These are phyloP conservation scores for Octodonta nipae DNA, from an alignment of 2,888 invertebrate species.

Conservation along the genomic window DNA sequence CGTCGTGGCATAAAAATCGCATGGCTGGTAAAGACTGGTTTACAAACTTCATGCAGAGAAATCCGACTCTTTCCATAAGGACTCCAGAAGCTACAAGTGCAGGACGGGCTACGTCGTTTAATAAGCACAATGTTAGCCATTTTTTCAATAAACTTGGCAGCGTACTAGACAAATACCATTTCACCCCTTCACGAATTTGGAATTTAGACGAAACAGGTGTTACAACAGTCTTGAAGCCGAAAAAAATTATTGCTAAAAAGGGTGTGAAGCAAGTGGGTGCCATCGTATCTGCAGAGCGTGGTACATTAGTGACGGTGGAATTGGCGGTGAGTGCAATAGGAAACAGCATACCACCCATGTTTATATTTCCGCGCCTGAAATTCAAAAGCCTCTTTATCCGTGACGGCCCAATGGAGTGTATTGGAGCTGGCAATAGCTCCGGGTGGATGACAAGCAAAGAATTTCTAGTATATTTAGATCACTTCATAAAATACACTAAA, in stretches of 20 bases:
- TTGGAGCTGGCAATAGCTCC: slow-evolving; percentile 11
- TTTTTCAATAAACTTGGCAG: slow-evolving; percentile 9
- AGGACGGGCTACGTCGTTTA: slow-evolving; percentile 5
- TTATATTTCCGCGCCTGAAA: slow-evolving; percentile 19
- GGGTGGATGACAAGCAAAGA: slow-evolving; percentile 15
- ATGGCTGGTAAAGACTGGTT: slow-evolving; percentile 9
- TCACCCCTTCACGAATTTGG: slow-evolving; percentile 4
- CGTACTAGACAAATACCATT: slow-evolving; percentile 4
- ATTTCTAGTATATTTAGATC: neutral
- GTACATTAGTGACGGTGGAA: slow-evolving; percentile 19
- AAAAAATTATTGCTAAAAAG: neutral
- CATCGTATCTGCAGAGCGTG: no score
- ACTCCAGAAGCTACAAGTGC: slow-evolving; percentile 5
- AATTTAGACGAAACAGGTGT: slow-evolving; percentile 6
- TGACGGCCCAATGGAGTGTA: slow-evolving; percentile 9
- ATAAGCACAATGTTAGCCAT: slow-evolving; percentile 7
- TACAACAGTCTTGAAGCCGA: no score
- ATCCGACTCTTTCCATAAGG: slow-evolving; percentile 5
- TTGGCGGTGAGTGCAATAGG: no score
- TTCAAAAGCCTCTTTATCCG: slow-evolving; percentile 9
- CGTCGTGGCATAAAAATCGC: no score
- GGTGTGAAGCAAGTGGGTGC: slow-evolving; percentile 1
- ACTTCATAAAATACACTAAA: slow-evolving; percentile 1
- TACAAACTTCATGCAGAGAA: slow-evolving; percentile 6
- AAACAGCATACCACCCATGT: slow-evolving; percentile 21